Conservation (phyloP, 1,140 invertebrate species). For the Calliphora vicina region DNA sequence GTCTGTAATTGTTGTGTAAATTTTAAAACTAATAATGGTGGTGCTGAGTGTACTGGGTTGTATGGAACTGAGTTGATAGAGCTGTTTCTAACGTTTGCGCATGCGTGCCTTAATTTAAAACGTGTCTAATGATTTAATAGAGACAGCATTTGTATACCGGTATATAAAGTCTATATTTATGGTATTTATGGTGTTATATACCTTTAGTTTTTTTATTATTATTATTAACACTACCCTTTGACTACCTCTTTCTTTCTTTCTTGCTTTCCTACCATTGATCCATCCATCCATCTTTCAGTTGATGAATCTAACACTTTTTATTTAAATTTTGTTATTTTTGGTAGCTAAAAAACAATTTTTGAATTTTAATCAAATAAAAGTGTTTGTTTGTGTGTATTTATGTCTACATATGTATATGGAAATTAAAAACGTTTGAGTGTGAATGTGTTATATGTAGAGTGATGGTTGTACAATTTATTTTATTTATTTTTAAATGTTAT, state of each 20-base stretch:
- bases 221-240: neutral
- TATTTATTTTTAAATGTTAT: conserved; percentile 34
- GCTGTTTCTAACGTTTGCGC: conserved; percentile 18
- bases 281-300: neutral
- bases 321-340: conserved; percentile 26
- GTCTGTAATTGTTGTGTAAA: no score
- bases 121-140: conserved; percentile 38
- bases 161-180: neutral
- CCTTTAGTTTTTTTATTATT: neutral
- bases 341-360: conserved; percentile 29
- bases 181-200: conserved; percentile 27
- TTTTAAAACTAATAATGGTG: neutral
- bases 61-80: neutral
- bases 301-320: conserved; percentile 24
- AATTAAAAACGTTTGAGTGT: neutral
- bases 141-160: neutral
- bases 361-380: conserved; percentile 19
- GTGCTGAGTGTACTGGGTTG: no score
- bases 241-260: neutral
- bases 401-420: neutral
- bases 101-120: conserved; percentile 42
- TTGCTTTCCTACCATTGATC: no score
- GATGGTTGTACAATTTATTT: conserved; percentile 15
- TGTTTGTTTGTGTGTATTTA: neutral
- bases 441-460: neutral